Conservation (phyloP, 2,888 invertebrate species). For the Oligia fasciuncula region DNA sequence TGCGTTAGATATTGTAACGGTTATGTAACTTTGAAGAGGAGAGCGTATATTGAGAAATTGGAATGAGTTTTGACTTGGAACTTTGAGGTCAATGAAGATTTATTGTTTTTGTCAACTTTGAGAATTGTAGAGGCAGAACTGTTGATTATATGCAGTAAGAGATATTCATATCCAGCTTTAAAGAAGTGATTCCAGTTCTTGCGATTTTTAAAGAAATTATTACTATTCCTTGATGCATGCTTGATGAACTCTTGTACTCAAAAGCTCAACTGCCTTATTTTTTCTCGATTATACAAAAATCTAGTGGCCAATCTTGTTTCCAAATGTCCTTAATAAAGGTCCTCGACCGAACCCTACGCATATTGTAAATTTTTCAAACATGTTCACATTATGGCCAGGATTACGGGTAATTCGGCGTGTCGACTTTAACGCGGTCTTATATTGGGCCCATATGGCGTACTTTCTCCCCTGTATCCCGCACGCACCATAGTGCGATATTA, state of each 20-base stretch:
- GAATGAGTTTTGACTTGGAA: constrained; percentile 7
- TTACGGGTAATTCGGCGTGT: constrained; percentile 84
- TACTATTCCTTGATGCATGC: not conserved
- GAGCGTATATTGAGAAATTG: constrained; percentile 27
- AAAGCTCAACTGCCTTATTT: not conserved
- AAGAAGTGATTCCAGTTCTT: not conserved
- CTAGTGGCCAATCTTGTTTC: constrained; percentile 38
- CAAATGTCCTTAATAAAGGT: constrained; percentile 45
- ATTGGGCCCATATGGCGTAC: constrained; percentile 86
- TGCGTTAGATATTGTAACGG: constrained; percentile 69
- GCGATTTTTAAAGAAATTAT: not conserved
- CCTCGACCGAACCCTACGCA: constrained; percentile 60
- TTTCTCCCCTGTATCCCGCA: constrained; percentile 61
- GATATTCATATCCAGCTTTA: not conserved
- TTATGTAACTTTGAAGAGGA: constrained; percentile 59
- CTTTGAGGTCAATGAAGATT: constrained; percentile 5
- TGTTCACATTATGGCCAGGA: constrained; percentile 83
- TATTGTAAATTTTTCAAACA: constrained; percentile 79
- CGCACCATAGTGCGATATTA: constrained; percentile 67
- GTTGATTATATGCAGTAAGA: not conserved
- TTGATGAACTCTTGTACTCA: not conserved
- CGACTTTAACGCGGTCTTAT: constrained; percentile 75
- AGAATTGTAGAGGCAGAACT: not conserved
- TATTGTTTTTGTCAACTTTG: not conserved
- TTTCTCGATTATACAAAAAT: constrained; percentile 4